A percentile compares a stretch with the other conserved stretches of the same genome.
Conservation (phyloP, 2,797 vertebrate species). For the Sebastes diploproa region DNA sequence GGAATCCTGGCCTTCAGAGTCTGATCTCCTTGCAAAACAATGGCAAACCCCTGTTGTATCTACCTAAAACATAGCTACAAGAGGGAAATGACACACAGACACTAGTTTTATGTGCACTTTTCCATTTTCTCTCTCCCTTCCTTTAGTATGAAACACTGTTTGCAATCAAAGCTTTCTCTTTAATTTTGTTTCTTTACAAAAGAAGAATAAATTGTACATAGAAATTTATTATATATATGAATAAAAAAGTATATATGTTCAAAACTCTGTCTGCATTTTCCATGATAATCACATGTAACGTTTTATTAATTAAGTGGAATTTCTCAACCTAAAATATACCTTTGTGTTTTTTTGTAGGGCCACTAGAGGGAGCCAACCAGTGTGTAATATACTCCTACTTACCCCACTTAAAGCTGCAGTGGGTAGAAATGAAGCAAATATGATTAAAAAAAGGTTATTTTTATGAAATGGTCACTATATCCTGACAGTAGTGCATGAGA, state of each 20-base stretch:
- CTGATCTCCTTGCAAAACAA: slow-evolving; percentile 45
- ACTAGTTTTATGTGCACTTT: slow-evolving; percentile 82
- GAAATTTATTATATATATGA: slow-evolving; percentile 85
- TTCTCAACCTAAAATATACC: background rate
- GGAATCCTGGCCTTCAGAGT: slow-evolving; percentile 43
- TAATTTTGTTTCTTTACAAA: slow-evolving; percentile 82
- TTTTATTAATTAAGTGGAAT: background rate
- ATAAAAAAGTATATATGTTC: slow-evolving; percentile 84
- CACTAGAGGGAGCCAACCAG: slow-evolving; percentile 59
- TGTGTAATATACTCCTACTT: background rate
- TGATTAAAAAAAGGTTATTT: no score
- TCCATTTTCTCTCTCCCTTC: slow-evolving; percentile 69
- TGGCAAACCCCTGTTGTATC: slow-evolving; percentile 41
- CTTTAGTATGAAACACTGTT: slow-evolving; percentile 86
- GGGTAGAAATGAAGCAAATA: no score
- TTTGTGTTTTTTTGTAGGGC: background rate
- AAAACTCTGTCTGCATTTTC: slow-evolving; percentile 51
- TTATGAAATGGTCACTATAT: no score
- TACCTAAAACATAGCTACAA: slow-evolving; percentile 20
- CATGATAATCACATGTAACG: background rate
- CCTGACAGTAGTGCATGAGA: no score
- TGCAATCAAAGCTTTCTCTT: slow-evolving; percentile 81
- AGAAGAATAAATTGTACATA: slow-evolving; percentile 87
- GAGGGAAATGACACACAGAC: slow-evolving; percentile 54
- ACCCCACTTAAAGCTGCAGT: background rate